phyloP scores from a whole-genome alignment of 2,797 vertebrate species.

The Simalia tracyae region DNA sequence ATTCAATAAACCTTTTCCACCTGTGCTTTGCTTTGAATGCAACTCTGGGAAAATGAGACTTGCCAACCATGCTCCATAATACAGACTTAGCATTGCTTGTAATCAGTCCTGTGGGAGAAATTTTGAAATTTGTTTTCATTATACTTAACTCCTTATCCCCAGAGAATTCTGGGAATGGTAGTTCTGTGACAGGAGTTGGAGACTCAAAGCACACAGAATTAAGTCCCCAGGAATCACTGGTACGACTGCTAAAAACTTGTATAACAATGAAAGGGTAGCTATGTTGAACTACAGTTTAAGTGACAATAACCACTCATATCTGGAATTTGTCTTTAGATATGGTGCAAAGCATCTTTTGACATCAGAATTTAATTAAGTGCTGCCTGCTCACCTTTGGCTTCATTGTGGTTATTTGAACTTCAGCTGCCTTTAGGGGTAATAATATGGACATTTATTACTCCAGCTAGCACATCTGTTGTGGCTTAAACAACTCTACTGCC shows the following conservation, averaged over 20 bases:
- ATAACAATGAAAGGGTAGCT: not conserved
- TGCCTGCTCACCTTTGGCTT: conserved; percentile 52
- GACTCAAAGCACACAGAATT: not conserved
- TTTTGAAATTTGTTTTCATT: not conserved
- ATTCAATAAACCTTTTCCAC: not conserved
- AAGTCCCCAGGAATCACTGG: not conserved
- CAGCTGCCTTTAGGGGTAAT: conserved; percentile 60
- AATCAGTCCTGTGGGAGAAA: not conserved
- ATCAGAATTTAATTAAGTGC: conserved; percentile 56
- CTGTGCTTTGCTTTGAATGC: not conserved
- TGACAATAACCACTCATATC: not conserved
- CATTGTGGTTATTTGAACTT: conserved; percentile 64
- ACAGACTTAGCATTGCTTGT: not conserved
- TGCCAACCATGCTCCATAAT: too few species aligned
- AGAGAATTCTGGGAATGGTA: not conserved
- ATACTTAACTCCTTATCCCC: not conserved
- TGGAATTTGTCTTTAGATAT: conserved; percentile 32
- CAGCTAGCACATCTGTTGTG: conserved; percentile 65
- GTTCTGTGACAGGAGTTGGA: not conserved
- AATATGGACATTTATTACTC: conserved; percentile 61
- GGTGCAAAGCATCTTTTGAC: conserved; percentile 43
- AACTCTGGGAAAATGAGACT: not conserved
- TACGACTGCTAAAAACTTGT: not conserved
- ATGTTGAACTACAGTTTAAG: not conserved
- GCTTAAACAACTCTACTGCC: conserved; percentile 61